Percentiles rank a stretch among this genome's conserved stretches.
Conservation (phyloP, 1,140 invertebrate genomes). For the Oryzaephilus surinamensis region DNA sequence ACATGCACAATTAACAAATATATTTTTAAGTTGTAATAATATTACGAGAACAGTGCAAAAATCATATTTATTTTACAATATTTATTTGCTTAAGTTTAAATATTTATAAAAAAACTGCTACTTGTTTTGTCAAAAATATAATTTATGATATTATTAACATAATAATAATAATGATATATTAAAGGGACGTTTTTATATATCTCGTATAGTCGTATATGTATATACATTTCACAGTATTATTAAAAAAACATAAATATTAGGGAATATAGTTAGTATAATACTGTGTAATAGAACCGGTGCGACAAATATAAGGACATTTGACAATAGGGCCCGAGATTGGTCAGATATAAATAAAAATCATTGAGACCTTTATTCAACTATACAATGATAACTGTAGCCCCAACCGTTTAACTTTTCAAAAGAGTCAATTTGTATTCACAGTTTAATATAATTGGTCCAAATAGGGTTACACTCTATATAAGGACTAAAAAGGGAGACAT, state of each 20-base stretch:
- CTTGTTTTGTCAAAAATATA: slow-evolving; percentile 2
- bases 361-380: slow-evolving; percentile 15
- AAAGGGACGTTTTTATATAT: neutral
- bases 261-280: too few species aligned
- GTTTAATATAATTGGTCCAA: slow-evolving; percentile 29
- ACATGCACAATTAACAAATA: too few species aligned
- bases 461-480: slow-evolving; percentile 8
- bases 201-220: neutral
- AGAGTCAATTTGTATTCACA: slow-evolving; percentile 32
- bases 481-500: too few species aligned
- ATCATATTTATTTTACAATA: too few species aligned
- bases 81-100: too few species aligned
- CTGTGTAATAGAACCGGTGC: slow-evolving; percentile 4
- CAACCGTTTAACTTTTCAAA: slow-evolving; percentile 30
- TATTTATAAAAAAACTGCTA: slow-evolving; percentile 4
- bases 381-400: slow-evolving; percentile 27
- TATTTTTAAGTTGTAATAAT: too few species aligned
- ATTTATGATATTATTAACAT: slow-evolving; percentile 2
- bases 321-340: slow-evolving; percentile 13
- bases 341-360: slow-evolving; percentile 22
- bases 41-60: too few species aligned
- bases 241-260: slow-evolving; percentile 9
- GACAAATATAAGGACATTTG: slow-evolving; percentile 10
- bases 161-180: neutral
- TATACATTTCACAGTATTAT: neutral